These are phyloP conservation scores for Catocala sponsa DNA, from an alignment of 2,888 invertebrate genomes.

Conservation along the genomic window DNA sequence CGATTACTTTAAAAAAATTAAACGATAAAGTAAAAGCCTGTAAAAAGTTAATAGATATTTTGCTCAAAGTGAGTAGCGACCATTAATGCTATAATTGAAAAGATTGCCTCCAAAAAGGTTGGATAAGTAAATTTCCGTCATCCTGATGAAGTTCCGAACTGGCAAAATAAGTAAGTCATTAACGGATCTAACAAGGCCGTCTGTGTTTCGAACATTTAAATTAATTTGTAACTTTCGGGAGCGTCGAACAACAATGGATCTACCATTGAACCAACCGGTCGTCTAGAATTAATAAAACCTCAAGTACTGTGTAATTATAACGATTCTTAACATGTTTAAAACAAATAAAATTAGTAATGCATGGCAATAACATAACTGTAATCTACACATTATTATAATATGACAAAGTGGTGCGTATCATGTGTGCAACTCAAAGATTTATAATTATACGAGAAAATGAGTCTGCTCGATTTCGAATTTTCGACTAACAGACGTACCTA, in stretches of 20 bases:
- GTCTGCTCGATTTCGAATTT: too few relatives aligned
- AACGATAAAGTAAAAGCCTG: not conserved
- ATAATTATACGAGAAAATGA: too few relatives aligned
- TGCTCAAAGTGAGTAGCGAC: not conserved
- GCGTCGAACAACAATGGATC: slow-evolving; percentile 63
- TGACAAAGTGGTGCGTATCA: too few relatives aligned
- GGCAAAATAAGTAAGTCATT: slow-evolving; percentile 71
- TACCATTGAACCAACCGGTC: slow-evolving; percentile 57
- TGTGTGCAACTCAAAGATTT: too few relatives aligned
- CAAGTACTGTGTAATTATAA: slow-evolving; percentile 38
- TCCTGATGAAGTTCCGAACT: slow-evolving; percentile 58
- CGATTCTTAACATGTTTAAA: slow-evolving; percentile 8
- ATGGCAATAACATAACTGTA: not conserved
- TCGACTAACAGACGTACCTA: too few relatives aligned
- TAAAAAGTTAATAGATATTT: not conserved
- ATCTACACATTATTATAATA: too few relatives aligned
- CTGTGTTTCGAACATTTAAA: slow-evolving; percentile 71
- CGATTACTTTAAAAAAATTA: too few relatives aligned
- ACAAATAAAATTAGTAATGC: not conserved
- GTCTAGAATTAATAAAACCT: slow-evolving; percentile 60
- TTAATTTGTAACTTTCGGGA: slow-evolving; percentile 75
- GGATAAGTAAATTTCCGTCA: slow-evolving; percentile 56
- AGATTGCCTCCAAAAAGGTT: slow-evolving; percentile 20
- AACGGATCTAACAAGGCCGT: slow-evolving; percentile 59
- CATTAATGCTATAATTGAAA: slow-evolving; percentile 15